Conservation (phyloP, 2,888 invertebrate species). For the Therioaphis trifolii region DNA sequence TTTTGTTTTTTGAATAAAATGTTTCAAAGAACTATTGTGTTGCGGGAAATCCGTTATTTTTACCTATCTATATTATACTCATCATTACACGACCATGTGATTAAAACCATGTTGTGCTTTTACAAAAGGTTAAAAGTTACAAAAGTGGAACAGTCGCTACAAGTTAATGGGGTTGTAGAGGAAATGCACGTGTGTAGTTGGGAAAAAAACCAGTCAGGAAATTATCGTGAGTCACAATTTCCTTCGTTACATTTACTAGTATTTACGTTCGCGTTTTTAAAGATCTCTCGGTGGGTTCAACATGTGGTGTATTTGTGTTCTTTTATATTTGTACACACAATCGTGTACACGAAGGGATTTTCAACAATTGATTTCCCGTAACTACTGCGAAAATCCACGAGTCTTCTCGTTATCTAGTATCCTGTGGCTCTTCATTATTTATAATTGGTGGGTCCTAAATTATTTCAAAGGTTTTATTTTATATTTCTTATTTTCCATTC, state of each 20-base stretch:
- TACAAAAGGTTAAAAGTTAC: neutral
- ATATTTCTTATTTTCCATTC: neutral
- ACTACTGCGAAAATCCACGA: neutral
- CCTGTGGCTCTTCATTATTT: constrained; percentile 52
- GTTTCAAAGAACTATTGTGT: no score
- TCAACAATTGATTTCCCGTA: constrained; percentile 52
- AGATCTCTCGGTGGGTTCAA: neutral
- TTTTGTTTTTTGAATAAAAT: no score
- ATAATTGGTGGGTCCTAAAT: constrained; percentile 34
- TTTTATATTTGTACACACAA: constrained; percentile 15
- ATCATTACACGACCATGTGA: no score
- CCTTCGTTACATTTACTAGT: constrained; percentile 28
- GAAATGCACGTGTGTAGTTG: neutral
- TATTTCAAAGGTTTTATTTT: constrained; percentile 8
- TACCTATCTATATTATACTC: no score
- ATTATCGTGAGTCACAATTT: constrained; percentile 26
- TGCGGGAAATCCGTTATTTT: no score
- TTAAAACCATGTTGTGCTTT: neutral
- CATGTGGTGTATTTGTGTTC: neutral
- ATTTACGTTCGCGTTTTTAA: neutral
- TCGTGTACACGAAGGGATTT: neutral
- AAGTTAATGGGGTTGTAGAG: neutral
- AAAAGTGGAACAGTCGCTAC: neutral
- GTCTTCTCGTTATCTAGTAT: constrained; percentile 38
- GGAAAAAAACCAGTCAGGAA: constrained; percentile 4